A percentile compares a stretch with the other conserved stretches of the same genome.
These are phyloP conservation scores for Neosilurus hyrtlii DNA, from an alignment of 2,797 vertebrate genomes.

Conservation along the genomic window DNA sequence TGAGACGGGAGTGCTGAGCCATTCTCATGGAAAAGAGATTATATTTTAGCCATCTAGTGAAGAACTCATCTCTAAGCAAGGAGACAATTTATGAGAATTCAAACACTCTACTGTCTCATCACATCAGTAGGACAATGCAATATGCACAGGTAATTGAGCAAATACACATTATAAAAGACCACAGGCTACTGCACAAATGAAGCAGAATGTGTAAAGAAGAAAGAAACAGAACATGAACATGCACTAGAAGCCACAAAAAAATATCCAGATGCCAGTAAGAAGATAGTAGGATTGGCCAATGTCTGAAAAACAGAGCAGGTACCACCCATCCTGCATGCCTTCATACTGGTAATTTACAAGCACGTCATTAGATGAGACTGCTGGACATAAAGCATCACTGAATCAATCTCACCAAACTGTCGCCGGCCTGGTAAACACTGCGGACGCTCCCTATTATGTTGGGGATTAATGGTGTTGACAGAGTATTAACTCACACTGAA, in stretches of 20 bases:
- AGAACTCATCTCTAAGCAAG: constrained; percentile 36
- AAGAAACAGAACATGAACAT: neutral
- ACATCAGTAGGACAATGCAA: constrained; percentile 21
- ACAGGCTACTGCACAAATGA: constrained; percentile 1
- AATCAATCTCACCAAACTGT: constrained; percentile 69
- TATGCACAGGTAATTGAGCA: constrained; percentile 29
- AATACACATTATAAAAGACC: constrained; percentile 50
- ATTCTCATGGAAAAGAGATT: constrained; percentile 55
- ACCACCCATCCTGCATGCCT: constrained; percentile 49
- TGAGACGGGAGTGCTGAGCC: constrained; percentile 52
- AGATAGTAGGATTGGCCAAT: constrained; percentile 40
- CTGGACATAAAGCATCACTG: constrained; percentile 74
- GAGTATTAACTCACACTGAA: constrained; percentile 61
- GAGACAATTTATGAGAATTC: constrained; percentile 47
- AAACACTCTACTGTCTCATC: constrained; percentile 44
- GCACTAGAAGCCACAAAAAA: neutral
- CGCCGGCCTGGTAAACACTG: constrained; percentile 62
- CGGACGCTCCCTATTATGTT: constrained; percentile 59
- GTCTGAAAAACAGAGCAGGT: constrained; percentile 9
- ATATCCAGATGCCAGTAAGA: constrained; percentile 3
- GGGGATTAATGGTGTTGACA: constrained; percentile 62
- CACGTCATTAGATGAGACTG: constrained; percentile 75
- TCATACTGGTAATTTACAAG: constrained; percentile 75
- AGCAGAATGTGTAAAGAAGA: constrained; percentile 12
- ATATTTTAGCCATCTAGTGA: constrained; percentile 49